Evolutionary conservation across 1,140 invertebrate species (phyloP).

Genomic region (Tachypleus tridentatus): DNA sequence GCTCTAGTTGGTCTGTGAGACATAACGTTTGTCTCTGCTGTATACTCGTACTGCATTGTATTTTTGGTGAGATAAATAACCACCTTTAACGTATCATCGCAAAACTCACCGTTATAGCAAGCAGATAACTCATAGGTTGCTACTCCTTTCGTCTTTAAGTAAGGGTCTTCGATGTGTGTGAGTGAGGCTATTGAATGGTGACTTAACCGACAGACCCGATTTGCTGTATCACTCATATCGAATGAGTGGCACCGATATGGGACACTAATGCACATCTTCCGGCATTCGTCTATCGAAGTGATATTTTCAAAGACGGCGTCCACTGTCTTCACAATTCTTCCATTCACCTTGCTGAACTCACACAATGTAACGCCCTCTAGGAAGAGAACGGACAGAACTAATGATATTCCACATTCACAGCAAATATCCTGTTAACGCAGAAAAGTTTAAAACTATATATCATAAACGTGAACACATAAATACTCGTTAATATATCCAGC

Average conservation of each 20-base stretch:
- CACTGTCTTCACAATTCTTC: slow-evolving; percentile 81
- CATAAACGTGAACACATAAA: too few species aligned
- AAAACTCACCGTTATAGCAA: slow-evolving; percentile 59
- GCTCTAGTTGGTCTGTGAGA: too few species aligned
- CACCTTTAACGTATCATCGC: too few species aligned
- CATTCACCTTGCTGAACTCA: slow-evolving; percentile 77
- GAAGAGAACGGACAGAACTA: too few species aligned
- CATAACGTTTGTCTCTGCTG: too few species aligned
- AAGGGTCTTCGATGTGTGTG: slow-evolving; percentile 71
- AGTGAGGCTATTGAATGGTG: slow-evolving; percentile 80
- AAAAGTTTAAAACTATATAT: too few species aligned
- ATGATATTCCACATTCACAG: too few species aligned
- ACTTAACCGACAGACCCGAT: slow-evolving; percentile 79
- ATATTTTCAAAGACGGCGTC: slow-evolving; percentile 79
- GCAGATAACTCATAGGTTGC: slow-evolving; percentile 78
- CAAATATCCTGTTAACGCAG: too few species aligned
- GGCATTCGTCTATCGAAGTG: slow-evolving; percentile 62
- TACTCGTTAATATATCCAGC: too few species aligned
- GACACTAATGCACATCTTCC: slow-evolving; percentile 74
- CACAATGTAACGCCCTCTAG: slow-evolving; percentile 43
- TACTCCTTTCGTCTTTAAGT: slow-evolving; percentile 71
- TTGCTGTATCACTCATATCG: slow-evolving; percentile 82
- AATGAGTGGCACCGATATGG: slow-evolving; percentile 78
- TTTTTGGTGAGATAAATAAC: neutral
- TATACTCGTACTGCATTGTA: neutral